Percentiles rank a stretch among this genome's conserved stretches.
phyloP scores from a whole-genome alignment of 2,888 invertebrate species.

The Sinohyriopsis cumingii region DNA sequence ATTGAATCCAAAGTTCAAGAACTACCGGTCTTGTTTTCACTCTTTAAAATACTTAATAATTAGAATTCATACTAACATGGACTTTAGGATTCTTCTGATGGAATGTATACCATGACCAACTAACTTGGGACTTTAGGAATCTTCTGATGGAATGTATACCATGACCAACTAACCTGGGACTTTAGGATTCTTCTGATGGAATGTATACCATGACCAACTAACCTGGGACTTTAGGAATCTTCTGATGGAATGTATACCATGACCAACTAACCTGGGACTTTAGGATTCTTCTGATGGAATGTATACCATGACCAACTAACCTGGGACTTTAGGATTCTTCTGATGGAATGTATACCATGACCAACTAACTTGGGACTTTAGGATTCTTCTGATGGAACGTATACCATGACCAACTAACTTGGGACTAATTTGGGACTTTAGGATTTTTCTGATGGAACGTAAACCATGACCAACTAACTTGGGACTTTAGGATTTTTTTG shows the following conservation, averaged over 20 bases:
- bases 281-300: slow-evolving; percentile 48
- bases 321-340: slow-evolving; percentile 45
- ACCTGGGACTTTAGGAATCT: slow-evolving; percentile 50
- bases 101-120: slow-evolving; percentile 81
- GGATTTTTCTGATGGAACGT: slow-evolving; percentile 50
- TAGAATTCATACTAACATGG: slow-evolving; percentile 25
- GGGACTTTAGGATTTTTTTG: slow-evolving; percentile 46
- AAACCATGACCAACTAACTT: slow-evolving; percentile 82
- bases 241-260: slow-evolving; percentile 70
- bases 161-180: slow-evolving; percentile 80
- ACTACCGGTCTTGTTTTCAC: no score
- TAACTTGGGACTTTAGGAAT: slow-evolving; percentile 50
- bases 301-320: slow-evolving; percentile 82
- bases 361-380: slow-evolving; percentile 78
- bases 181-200: slow-evolving; percentile 46
- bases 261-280: slow-evolving; percentile 79
- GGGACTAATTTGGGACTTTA: slow-evolving; percentile 37
- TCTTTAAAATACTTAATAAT: no score
- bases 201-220: slow-evolving; percentile 81
- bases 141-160: slow-evolving; percentile 68
- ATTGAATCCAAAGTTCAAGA: no score
- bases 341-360: slow-evolving; percentile 73
- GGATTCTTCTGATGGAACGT: slow-evolving; percentile 50
- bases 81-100: slow-evolving; percentile 45
- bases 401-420: slow-evolving; percentile 87